Evolutionary conservation across 2,113 vertebrate genomes (phyloP), one percentile per base, ranked within the genome.

Genomic region (Marmota flaviventris): DNA sequence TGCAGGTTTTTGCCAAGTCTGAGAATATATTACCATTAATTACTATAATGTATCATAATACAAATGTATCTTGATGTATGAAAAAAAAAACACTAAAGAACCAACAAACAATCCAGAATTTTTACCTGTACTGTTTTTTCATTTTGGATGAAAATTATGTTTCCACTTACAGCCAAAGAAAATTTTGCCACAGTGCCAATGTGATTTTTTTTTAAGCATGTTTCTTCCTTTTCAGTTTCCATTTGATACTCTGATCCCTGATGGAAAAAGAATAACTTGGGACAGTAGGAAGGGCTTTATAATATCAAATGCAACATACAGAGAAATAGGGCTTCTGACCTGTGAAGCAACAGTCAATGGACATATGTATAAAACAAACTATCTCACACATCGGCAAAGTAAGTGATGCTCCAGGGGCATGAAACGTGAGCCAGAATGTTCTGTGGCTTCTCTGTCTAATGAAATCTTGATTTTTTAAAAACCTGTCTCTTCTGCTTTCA

Each of bases 211-310:
- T 72, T 93, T 72, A 95, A 70, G 61, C 4, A 0, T 0, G 0
- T 94, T 6, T 97, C 98, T 95, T 96, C 76, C 14, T 86, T 98
- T 98, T 92, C 98, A 99, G 99, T 99, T 98, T 98, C 99, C 98
- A 88, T 32, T 22, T 75, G 98, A 93, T 34, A 98, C 93, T 51
- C 48, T 99, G 53, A 91, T 93, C 96, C 98, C 99, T 39, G 99
- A 99, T 93, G 99, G 99, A 56, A 99, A 98, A 96, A 99, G 99
- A 97, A 98, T 99, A 83, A 98, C 98, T n/a, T 99, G 99, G 99
- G 99, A 99, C 98, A 99, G 98, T 95, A 99, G 83, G 86, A 99
- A 96, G 90, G 99, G 99, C 65, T 99, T 99, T 98, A 99, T 98
- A 83, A 99, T 99, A 98, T 98, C 98, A 63, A 98, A 98, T 17